Conservation (phyloP, 2,888 invertebrate genomes). For the Xylocampa areola region DNA sequence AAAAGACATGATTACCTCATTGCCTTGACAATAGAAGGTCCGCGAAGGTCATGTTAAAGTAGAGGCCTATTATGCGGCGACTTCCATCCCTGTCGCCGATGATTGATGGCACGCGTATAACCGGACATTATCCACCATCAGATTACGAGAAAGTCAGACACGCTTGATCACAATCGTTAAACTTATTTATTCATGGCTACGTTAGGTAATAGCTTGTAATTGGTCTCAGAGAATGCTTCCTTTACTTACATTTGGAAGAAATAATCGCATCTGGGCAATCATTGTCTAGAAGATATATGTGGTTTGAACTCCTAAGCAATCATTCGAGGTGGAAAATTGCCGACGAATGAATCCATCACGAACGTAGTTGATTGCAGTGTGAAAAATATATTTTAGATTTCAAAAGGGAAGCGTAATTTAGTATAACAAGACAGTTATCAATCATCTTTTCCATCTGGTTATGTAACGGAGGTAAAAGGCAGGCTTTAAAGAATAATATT, state of each 20-base stretch:
- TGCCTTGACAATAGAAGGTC: constrained; percentile 32
- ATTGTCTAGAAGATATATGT: constrained; percentile 41
- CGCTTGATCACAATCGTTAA: constrained; percentile 43
- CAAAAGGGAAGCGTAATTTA: not conserved
- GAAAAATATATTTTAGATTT: constrained; percentile 1
- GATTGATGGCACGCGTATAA: constrained; percentile 58
- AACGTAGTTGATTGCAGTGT: constrained; percentile 6
- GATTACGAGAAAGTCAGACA: constrained; percentile 54
- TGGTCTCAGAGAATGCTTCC: constrained; percentile 41
- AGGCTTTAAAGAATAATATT: too few relatives aligned
- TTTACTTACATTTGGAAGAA: constrained; percentile 42
- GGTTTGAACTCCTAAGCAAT: constrained; percentile 8
- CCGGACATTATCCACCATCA: constrained; percentile 46
- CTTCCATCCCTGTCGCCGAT: constrained; percentile 52
- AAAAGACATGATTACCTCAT: constrained; percentile 20
- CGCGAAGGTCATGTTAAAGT: constrained; percentile 53
- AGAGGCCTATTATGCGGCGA: constrained; percentile 50
- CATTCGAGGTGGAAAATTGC: constrained; percentile 31
- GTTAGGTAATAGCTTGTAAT: constrained; percentile 47
- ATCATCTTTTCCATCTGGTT: not conserved
- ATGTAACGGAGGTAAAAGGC: too few relatives aligned
- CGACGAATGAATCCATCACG: constrained; percentile 25
- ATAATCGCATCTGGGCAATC: constrained; percentile 25
- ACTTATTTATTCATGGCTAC: constrained; percentile 48
- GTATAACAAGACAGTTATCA: not conserved